Conservation (phyloP, 2,888 invertebrate genomes). For the Mesopsocus fuscifrons region DNA sequence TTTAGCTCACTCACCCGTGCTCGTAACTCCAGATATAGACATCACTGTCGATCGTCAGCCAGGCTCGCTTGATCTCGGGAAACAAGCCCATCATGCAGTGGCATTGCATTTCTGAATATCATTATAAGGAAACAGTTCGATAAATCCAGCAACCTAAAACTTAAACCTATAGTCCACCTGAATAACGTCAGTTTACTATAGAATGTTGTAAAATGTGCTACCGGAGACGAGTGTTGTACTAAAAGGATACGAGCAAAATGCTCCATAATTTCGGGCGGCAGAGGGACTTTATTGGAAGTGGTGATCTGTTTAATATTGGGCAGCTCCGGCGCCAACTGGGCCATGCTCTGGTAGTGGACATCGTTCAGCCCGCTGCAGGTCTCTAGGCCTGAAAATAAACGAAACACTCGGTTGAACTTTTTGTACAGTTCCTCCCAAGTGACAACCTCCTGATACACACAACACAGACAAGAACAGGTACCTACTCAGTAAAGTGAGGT, state of each 20-base stretch:
- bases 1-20: slow-evolving; percentile 38
- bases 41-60: slow-evolving; percentile 95
- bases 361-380: slow-evolving; percentile 81
- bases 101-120: slow-evolving; percentile 67
- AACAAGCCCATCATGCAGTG: slow-evolving; percentile 96
- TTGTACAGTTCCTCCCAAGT: too few species aligned
- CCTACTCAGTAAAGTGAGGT: too few species aligned
- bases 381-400: slow-evolving; percentile 29
- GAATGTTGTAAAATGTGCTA: too few species aligned
- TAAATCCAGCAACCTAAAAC: neutral
- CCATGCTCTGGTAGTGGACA: slow-evolving; percentile 72
- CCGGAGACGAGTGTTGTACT: slow-evolving; percentile 8
- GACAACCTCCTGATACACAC: too few species aligned
- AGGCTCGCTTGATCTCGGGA: slow-evolving; percentile 87
- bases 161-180: neutral
- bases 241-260: slow-evolving; percentile 85
- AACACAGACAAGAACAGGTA: too few species aligned
- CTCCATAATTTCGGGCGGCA: slow-evolving; percentile 87
- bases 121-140: slow-evolving; percentile 16
- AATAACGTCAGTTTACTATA: too few species aligned
- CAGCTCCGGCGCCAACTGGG: slow-evolving; percentile 44
- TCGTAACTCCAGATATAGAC: slow-evolving; percentile 98
- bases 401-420: too few species aligned
- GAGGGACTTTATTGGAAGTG: slow-evolving; percentile 62
- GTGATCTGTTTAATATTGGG: slow-evolving; percentile 58